Evolutionary conservation across 92 coral and sea anemone species (phyloP), one percentile per base, ranked within the genome.

Genomic region (Micromussa lordhowensis): DNA sequence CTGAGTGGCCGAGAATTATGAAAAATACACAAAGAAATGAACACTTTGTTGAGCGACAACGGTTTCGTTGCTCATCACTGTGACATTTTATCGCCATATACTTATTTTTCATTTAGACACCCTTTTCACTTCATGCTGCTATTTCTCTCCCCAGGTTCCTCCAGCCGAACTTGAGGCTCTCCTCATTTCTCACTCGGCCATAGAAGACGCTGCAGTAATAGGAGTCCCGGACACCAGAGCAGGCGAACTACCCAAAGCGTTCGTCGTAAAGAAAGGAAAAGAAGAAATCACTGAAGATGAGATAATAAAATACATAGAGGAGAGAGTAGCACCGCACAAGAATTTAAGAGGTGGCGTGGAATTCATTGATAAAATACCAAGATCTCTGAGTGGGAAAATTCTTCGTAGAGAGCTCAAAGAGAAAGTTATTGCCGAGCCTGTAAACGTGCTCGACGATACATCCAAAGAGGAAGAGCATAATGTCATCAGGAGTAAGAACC

Each of bases 241-340:
- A 19, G 95, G 98, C 3, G 98, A 96, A 73, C 92, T 93, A 22
- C 96, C 96, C 3, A 96, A 96, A 55, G 99, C 94, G 12, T 93
- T 87, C 59, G 92, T 96, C 24, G 98, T 96, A 14, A 84, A 84
- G 29, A 92, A 90, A 69, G 54, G 73, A 38, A 87, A 87, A 10
- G 85, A 85, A 73, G 77, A 38, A 72, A 64, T 96, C 30, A 89
- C 90, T 0, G 98, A 91, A 75, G 90, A 96, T 16, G 96, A 91
- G 32, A 72, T 96, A 1, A 55, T 87, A 15, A 55, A 86, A 54
- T 94, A 93, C 76, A 72, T 96, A 30, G 89, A 89, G 29, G 89
- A 82, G 19, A 81, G 80, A 61, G 93, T 93, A 35, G 95, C 96
- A 9, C 86, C 96, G 44, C 88, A 91, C 64, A 93, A 96, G 85